phyloP scores from a whole-genome alignment of 2,113 vertebrate species.

The Eleginops maclovinus region DNA sequence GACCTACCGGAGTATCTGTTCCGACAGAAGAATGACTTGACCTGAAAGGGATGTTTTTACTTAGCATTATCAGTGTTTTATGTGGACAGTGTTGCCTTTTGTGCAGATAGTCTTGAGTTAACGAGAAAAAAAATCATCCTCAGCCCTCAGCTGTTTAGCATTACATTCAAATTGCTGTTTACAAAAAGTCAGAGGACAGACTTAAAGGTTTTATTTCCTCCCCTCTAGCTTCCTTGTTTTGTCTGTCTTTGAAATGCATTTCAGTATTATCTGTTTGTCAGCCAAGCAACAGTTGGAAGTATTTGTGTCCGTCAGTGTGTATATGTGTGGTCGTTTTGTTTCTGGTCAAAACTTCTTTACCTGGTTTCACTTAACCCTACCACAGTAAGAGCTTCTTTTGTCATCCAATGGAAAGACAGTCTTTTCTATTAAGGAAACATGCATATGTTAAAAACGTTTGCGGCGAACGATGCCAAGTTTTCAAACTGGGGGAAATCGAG shows the following conservation, averaged over 20 bases:
- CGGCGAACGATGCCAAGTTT: constrained; percentile 57
- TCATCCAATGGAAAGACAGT: constrained; percentile 70
- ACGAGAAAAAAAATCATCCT: constrained; percentile 37
- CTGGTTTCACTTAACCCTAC: constrained; percentile 48
- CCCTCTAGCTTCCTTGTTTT: constrained; percentile 4
- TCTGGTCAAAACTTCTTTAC: constrained; percentile 52
- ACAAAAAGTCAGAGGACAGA: constrained; percentile 80
- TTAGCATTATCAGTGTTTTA: constrained; percentile 73
- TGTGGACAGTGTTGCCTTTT: constrained; percentile 66
- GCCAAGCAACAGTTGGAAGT: constrained; percentile 66
- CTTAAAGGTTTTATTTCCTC: constrained; percentile 70
- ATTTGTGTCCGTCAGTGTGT: constrained; percentile 62
- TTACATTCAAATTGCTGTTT: constrained; percentile 84
- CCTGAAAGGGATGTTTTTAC: constrained; percentile 82
- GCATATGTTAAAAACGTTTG: constrained; percentile 72
- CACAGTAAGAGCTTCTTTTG: constrained; percentile 65
- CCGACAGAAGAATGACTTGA: constrained; percentile 57
- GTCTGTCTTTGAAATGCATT: constrained; percentile 57
- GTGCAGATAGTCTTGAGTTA: constrained; percentile 54
- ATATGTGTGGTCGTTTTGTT: constrained; percentile 59
- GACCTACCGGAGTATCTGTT: constrained; percentile 39
- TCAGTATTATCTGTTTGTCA: constrained; percentile 80
- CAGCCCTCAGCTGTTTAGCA: constrained; percentile 81
- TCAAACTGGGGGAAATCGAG: constrained; percentile 59
- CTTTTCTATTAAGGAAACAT: constrained; percentile 54